These are phyloP conservation scores for Scaptomyza graminum DNA, from an alignment of 1,140 invertebrate species.

Conservation along the genomic window DNA sequence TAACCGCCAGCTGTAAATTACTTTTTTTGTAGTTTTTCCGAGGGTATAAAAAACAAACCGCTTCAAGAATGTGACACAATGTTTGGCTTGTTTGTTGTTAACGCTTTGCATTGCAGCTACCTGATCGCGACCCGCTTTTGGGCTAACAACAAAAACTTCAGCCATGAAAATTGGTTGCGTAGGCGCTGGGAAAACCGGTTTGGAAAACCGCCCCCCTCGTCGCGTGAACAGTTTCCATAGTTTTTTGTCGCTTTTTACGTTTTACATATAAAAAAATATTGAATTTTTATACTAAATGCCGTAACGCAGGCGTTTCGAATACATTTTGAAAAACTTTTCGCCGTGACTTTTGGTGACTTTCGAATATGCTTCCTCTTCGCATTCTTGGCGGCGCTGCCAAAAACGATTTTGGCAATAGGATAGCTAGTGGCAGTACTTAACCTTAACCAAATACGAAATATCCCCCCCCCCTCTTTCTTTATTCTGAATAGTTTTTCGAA, in stretches of 20 bases:
- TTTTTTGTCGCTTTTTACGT: constrained; percentile 7
- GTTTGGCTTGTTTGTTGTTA: constrained; percentile 5
- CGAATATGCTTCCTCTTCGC: constrained; percentile 25
- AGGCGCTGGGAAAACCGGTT: constrained; percentile 12
- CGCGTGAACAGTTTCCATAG: constrained; percentile 22
- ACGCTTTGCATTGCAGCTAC: constrained; percentile 13
- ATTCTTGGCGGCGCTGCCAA: constrained; percentile 48
- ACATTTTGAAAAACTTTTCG: constrained; percentile 64
- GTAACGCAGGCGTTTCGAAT: constrained; percentile 41
- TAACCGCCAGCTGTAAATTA: no score
- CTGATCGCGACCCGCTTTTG: constrained; percentile 35
- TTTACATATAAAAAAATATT: constrained; percentile 5
- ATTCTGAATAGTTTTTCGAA: constrained; percentile 13
- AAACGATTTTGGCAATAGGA: constrained; percentile 29
- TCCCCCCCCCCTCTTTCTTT: background rate
- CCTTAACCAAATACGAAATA: constrained; percentile 28
- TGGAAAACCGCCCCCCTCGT: background rate
- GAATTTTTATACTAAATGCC: constrained; percentile 9
- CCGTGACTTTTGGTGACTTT: constrained; percentile 5
- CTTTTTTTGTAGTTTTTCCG: no score
- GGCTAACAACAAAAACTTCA: constrained; percentile 14
- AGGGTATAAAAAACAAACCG: constrained; percentile 2
- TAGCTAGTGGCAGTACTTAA: constrained; percentile 39
- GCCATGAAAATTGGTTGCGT: constrained; percentile 18
- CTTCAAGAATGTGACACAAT: constrained; percentile 29